A percentile compares a stretch with the other conserved stretches of the same genome.
Conservation (phyloP, 2,888 invertebrate species). For the Nasonia oneida region DNA sequence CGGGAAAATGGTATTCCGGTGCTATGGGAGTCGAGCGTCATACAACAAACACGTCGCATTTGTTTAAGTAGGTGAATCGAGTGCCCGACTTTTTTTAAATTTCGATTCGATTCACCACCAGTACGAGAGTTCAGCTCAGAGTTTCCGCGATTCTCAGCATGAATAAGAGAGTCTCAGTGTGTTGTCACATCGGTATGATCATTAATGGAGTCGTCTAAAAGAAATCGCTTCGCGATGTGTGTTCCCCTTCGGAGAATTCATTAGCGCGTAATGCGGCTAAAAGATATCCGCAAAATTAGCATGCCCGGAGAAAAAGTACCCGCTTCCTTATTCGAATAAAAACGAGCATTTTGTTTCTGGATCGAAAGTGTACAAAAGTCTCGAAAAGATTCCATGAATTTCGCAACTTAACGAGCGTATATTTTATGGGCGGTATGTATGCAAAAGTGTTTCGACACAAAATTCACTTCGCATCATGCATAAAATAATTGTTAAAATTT, state of each 20-base stretch:
- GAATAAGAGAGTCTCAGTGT: neutral
- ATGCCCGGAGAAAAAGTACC: neutral
- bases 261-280: neutral
- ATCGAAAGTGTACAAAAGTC: neutral
- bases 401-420: no score
- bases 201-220: neutral
- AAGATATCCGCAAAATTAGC: neutral
- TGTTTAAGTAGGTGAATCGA: neutral
- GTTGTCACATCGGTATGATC: neutral
- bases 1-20: neutral
- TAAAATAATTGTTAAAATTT: neutral
- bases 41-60: neutral
- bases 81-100: neutral
- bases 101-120: no score
- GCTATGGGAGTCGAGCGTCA: no score
- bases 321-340: neutral
- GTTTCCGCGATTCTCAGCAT: neutral
- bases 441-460: neutral
- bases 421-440: neutral
- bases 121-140: neutral
- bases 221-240: neutral
- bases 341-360: neutral
- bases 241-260: constrained; percentile 1
- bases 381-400: neutral
- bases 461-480: neutral